Conservation (phyloP, 1,140 invertebrate genomes). For the Dendroctonus ponderosae region DNA sequence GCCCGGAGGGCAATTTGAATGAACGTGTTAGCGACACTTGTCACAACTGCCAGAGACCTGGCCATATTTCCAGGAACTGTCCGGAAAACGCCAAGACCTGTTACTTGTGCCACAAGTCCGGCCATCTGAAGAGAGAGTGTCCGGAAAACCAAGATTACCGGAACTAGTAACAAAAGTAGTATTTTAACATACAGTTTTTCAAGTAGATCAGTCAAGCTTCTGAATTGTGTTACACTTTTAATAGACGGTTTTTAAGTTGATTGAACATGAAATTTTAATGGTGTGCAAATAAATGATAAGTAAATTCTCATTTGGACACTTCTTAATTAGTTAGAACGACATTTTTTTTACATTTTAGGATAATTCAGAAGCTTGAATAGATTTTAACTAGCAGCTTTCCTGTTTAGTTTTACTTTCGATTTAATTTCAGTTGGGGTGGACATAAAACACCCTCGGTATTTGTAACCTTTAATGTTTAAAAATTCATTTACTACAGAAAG, state of each 20-base stretch:
- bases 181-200: conserved; percentile 1
- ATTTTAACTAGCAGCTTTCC: conserved; percentile 20
- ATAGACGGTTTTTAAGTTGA: too few species aligned
- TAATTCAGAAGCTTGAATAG: conserved; percentile 1
- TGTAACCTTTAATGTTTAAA: conserved; percentile 2
- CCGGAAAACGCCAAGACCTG: conserved; percentile 81
- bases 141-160: conserved; percentile 60
- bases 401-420: conserved; percentile 24
- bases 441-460: conserved; percentile 2
- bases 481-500: neutral
- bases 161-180: conserved; percentile 39
- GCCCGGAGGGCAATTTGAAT: conserved; percentile 64
- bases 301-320: too few species aligned
- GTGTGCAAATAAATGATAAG: too few species aligned
- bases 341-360: conserved; percentile 4
- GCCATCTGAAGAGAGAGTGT: conserved; percentile 88
- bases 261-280: too few species aligned
- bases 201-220: conserved; percentile 6
- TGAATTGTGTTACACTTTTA: neutral
- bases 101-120: conserved; percentile 85
- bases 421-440: conserved; percentile 9
- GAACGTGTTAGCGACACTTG: conserved; percentile 62
- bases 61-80: conserved; percentile 85
- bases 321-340: too few species aligned
- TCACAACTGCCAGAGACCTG: conserved; percentile 84